These are phyloP conservation scores for Macheiramphus alcinus DNA, from an alignment of 2,113 vertebrate species.

Conservation along the genomic window DNA sequence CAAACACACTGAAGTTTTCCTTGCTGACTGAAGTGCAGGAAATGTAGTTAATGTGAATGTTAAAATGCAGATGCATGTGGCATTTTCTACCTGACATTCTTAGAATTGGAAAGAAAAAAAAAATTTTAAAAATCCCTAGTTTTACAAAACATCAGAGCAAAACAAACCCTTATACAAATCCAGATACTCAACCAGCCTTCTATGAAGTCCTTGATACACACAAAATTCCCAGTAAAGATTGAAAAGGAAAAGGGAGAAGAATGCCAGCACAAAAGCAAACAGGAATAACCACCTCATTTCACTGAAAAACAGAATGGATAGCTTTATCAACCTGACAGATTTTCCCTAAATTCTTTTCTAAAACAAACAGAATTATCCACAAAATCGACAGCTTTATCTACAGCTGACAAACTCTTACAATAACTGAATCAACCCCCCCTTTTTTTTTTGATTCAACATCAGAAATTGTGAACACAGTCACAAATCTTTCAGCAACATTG, in stretches of 20 bases:
- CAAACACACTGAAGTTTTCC: not conserved
- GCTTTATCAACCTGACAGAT: not conserved
- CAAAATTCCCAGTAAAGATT: not conserved
- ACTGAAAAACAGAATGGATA: not conserved
- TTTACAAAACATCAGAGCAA: not conserved
- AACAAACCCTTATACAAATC: not conserved
- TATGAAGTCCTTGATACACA: not conserved
- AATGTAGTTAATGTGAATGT: not conserved
- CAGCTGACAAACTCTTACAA: not conserved
- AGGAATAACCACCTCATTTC: not conserved
- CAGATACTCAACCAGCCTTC: not conserved
- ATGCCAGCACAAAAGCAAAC: not conserved
- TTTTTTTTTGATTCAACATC: not conserved
- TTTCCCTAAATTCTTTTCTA: not conserved
- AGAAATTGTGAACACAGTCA: not conserved
- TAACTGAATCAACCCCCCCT: not conserved
- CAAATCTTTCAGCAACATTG: not conserved
- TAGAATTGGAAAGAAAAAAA: not conserved
- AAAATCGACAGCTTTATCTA: not conserved
- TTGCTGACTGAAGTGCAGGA: not conserved
- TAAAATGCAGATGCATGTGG: not conserved
- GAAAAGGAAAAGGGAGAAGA: not conserved
- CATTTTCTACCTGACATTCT: not conserved
- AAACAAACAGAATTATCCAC: not conserved
- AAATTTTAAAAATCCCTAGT: accelerated